Percentiles rank a stretch among this genome's conserved stretches.
These are phyloP conservation scores for Leucophenga varia DNA, from an alignment of 1,140 invertebrate genomes.

Conservation along the genomic window DNA sequence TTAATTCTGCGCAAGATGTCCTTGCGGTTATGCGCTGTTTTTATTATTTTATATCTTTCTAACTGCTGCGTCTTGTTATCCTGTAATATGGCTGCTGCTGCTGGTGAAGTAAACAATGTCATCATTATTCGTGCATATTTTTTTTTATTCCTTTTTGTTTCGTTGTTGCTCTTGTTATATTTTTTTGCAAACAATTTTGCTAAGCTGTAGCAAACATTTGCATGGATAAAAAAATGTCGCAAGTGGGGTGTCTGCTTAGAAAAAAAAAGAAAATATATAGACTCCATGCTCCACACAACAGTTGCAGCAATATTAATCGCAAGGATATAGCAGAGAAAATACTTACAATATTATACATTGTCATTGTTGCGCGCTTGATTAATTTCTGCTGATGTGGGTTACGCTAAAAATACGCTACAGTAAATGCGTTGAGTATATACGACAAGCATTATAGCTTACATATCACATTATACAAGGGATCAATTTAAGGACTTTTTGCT, in stretches of 20 bases:
- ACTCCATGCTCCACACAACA: no score
- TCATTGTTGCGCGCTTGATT: slow-evolving; percentile 53
- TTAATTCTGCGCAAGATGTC: slow-evolving; percentile 52
- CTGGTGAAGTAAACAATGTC: slow-evolving; percentile 52
- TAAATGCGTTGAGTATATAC: no score
- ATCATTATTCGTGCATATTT: slow-evolving; percentile 55
- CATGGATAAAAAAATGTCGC: no score
- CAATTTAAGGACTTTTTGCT: no score
- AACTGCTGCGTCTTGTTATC: slow-evolving; percentile 3
- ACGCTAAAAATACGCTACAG: no score
- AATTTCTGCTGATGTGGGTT: slow-evolving; percentile 30
- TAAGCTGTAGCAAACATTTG: slow-evolving; percentile 38
- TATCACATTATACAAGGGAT: no score
- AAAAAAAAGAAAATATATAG: no score
- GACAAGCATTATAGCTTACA: no score
- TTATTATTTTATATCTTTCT: slow-evolving; percentile 6
- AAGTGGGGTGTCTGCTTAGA: no score
- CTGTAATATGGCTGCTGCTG: slow-evolving; percentile 5
- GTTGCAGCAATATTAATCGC: no score
- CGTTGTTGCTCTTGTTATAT: background rate
- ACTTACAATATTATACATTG: slow-evolving; percentile 53
- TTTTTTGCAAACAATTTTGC: slow-evolving; percentile 53
- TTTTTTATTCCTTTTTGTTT: slow-evolving; percentile 26
- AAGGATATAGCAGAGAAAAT: no score
- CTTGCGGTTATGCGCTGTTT: slow-evolving; percentile 36